Base-by-base conservation (phyloP, 2,797 vertebrate species). In the Cuculus canorus region DNA sequence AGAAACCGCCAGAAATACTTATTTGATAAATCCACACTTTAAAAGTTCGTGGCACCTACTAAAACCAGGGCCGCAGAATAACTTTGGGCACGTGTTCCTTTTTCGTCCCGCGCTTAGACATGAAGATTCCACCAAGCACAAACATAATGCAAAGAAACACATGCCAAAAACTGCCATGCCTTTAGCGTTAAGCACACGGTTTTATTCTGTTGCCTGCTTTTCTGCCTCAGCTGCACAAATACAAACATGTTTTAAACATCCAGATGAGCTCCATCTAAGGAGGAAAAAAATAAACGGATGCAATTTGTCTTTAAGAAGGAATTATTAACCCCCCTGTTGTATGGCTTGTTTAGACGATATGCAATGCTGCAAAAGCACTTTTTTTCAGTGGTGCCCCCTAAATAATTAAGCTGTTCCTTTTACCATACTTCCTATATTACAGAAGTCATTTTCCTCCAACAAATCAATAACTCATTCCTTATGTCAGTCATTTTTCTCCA, bases 401-500 rank as follows among this genome's bases (percentile, higher is more conserved):
- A 98, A 98, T 98, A 98, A 98, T 98, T 98, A 98, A 98, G 96
- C 96, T 96, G 93, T 70, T 97, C 97, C 98, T 98, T 98, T 98
- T 98, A 98, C 98, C 97, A 97, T 97, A 97, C 97, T 98, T 98
- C 97, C 97, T 97, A 97, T 97, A 97, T 98, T 97, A 98, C 95
- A 98, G 94, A 97, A 98, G 97, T 98, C 97, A 97, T 98, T 98
- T 98, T 97, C 97, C 95, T 96, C 96, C 97, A 96, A 64, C 90
- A 97, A 97, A 98, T 98, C 98, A 98, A 98, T 98, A 98, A 97
- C 97, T 98, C 97, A 97, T 97, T 96, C 96, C 96, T 97, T 97
- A 97, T 90, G 96, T 97, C 98, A 97, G 95, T 98, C 98, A 98
- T 98, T 98, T 98, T 98, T 98, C 98, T 98, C 98, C 98, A 99